These are phyloP conservation scores for Ginglymostoma cirratum DNA, from an alignment of 2,113 vertebrate genomes.

Conservation along the genomic window DNA sequence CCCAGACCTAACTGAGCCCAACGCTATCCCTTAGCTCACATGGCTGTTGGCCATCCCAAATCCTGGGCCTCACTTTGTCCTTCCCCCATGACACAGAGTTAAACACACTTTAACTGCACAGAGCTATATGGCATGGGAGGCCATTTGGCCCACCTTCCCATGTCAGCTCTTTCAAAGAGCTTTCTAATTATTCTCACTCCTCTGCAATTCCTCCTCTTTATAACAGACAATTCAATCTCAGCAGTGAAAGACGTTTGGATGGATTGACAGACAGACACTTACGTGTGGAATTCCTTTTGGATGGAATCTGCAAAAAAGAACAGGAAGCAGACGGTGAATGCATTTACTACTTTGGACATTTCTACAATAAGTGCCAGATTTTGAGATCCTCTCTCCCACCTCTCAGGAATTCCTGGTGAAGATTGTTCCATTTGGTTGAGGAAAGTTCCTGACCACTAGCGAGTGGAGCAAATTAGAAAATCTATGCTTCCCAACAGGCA, in stretches of 20 bases:
- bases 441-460: neutral
- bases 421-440: neutral
- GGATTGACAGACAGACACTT: slow-evolving; percentile 51
- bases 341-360: neutral
- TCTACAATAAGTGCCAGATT: neutral
- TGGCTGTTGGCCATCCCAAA: neutral
- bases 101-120: neutral
- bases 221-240: neutral
- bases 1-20: no score
- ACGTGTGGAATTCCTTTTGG: slow-evolving; percentile 72
- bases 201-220: neutral
- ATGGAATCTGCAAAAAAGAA: slow-evolving; percentile 58
- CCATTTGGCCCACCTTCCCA: neutral
- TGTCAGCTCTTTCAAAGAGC: neutral
- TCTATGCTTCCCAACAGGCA: neutral
- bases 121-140: neutral
- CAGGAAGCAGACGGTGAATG: neutral
- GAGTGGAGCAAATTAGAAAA: neutral
- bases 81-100: neutral
- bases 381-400: neutral
- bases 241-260: neutral
- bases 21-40: neutral
- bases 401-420: neutral
- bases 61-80: neutral
- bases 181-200: neutral